Base-by-base conservation (phyloP, 2,113 vertebrate species). In the Spea multiplicata region DNA sequence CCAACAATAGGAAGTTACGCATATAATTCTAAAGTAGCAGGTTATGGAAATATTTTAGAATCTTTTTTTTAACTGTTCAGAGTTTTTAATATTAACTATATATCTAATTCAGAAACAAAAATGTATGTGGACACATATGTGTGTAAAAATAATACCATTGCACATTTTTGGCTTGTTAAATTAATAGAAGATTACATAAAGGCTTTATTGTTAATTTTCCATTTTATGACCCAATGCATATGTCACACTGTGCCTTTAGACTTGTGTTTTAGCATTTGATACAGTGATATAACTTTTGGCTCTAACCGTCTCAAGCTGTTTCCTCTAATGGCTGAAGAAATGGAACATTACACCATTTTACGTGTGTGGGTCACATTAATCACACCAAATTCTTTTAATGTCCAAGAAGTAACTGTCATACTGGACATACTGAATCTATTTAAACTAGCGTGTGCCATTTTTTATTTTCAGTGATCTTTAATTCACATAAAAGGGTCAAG, bases 401-500 rank as follows among this genome's bases (percentile, higher is more conserved):
- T 89, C 89, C 93, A 86, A 90, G 91, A 93, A 93, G 89, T 89
- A 91, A 93, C 92, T 92, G 92, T 93, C 92, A 94, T 88, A 92
- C 91, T 92, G 93, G 91, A 93, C 93, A 93, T 91, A 92, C 91
- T 94, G 93, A 94, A 93, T 92, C 92, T 94, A 93, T 93, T 94
- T 93, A 93, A 93, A 90, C 91, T 91, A 91, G 92, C 93, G 90
- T 92, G 82, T 93, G 93, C 91, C 90, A 93, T 94, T 94, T 94
- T 94, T 93, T 93, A 94, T 94, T 90, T 94, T 90, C 92, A 93
- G 90, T 91, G 91, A 93, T 93, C 92, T 93, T 93, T 94, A 93
- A 94, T 93, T 93, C 93, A 91, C 93, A 92, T 94, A 94, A 93
- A 93, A 94, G 91, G 92, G 91, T 93, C 92, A 93, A 93, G 92